Evolutionary conservation across 2,888 invertebrate genomes (phyloP), one percentile per base, ranked within the genome.

Genomic region (Abrostola triplasia): DNA sequence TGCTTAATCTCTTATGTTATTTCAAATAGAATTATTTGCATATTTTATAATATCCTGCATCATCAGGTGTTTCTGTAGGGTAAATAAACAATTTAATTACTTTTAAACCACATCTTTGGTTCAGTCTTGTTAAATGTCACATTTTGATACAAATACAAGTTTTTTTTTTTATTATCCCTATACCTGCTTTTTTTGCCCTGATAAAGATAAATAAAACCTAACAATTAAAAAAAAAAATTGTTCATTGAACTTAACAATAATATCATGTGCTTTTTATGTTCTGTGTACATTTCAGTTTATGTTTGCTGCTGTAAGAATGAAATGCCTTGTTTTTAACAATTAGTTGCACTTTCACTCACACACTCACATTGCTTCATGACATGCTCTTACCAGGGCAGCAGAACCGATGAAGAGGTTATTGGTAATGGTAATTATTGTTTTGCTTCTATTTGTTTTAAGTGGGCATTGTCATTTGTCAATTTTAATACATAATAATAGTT

Each of bases 201-300:
- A n/a, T n/a, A n/a, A n/a, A n/a, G n/a, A n/a, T n/a, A n/a, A n/a
- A 24, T 2, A 24, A 24, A 24, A 24, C 1, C 4, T 24, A 24
- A 2, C 24, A 47, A 47, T 47, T 47, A 9, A 6, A 6, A 8
- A 44, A 13, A 44, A 47, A 13, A 7, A 13, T 44, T 13, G 12
- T 40, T 40, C 4, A 40, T 9, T 47, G 1, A 47, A 47, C 44
- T 12, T 44, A 9, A 24, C 44, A 24, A 24, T 24, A 24, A 24
- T 24, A 24, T 24, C 24, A 24, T 24, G 24, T 24, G 24, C 77
- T 80, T 79, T 78, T 77, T 76, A 67, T 77, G 65, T 81, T 83
- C 57, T 79, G 49, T 77, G 61, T 76, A 68, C 61, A 76, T 78
- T 84, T 78, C 80, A 83, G 83, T 82, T 79, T 79, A 47, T 58